phyloP scores from a whole-genome alignment of 2,888 invertebrate genomes.

The Noctua fimbriata region DNA sequence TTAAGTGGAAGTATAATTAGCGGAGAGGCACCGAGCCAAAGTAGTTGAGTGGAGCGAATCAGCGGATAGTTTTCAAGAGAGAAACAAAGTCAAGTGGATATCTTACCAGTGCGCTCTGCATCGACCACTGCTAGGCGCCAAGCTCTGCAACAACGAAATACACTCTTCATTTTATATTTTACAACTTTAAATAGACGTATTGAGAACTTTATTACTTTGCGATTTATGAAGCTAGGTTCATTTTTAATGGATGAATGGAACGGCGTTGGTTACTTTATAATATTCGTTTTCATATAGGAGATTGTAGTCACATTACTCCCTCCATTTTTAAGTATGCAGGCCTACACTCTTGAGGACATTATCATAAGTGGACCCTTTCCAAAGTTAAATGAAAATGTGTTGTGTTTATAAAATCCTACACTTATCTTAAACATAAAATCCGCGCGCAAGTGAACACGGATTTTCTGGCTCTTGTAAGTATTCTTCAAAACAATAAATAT shows the following conservation, averaged over 20 bases:
- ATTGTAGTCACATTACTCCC: background rate
- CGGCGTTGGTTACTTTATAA: background rate
- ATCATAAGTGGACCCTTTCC: background rate
- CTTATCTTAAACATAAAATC: background rate
- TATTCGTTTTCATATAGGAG: background rate
- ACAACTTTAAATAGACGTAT: slow-evolving; percentile 29
- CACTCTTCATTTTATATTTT: slow-evolving; percentile 60
- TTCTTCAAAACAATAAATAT: slow-evolving; percentile 13
- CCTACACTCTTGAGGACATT: background rate
- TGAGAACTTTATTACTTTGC: slow-evolving; percentile 34
- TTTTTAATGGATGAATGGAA: slow-evolving; percentile 18
- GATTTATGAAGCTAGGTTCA: slow-evolving; percentile 11
- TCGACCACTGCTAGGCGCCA: slow-evolving; percentile 67
- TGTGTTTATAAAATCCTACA: background rate
- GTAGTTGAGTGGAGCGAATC: slow-evolving; percentile 68
- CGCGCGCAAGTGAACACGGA: background rate
- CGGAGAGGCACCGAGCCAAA: slow-evolving; percentile 76
- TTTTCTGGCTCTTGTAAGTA: background rate
- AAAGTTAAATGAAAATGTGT: background rate
- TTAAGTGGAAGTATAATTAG: slow-evolving; percentile 73
- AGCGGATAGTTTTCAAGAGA: slow-evolving; percentile 69
- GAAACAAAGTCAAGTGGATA: slow-evolving; percentile 73
- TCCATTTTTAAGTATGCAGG: too few relatives aligned
- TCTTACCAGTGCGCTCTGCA: slow-evolving; percentile 74
- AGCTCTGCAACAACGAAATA: slow-evolving; percentile 73